A percentile compares a stretch with the other conserved stretches of the same genome.
Conservation (phyloP, 1,140 invertebrate species). For the Dendrolimus kikuchii region DNA sequence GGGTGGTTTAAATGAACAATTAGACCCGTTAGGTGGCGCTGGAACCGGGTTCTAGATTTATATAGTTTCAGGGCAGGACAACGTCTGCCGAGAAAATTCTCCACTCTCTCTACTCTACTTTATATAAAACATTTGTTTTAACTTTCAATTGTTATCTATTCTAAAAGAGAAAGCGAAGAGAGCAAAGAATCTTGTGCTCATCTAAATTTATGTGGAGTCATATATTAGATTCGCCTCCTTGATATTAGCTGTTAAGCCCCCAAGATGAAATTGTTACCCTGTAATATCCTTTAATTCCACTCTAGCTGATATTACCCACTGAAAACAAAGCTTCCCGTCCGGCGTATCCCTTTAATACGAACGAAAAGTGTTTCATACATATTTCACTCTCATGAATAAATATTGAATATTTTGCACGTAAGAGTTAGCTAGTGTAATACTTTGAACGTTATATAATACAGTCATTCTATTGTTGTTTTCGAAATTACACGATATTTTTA, state of each 20-base stretch:
- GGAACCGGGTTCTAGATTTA: no score
- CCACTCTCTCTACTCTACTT: no score
- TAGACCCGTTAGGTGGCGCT: neutral
- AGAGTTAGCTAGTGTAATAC: neutral
- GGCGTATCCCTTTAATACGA: slow-evolving; percentile 13
- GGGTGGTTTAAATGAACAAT: neutral
- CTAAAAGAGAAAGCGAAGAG: no score
- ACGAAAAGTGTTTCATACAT: slow-evolving; percentile 25
- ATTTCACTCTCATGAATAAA: slow-evolving; percentile 32
- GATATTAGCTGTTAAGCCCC: no score
- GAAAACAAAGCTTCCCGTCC: slow-evolving; percentile 20
- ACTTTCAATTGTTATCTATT: no score
- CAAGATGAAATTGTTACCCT: neutral
- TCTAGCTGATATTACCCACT: neutral
- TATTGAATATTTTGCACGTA: slow-evolving; percentile 20
- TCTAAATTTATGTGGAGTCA: no score
- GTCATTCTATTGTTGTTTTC: neutral
- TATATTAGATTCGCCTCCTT: no score
- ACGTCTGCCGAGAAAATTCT: no score
- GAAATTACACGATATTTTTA: neutral
- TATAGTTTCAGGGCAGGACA: no score
- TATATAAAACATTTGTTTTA: no score
- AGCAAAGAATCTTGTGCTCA: no score
- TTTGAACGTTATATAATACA: neutral
- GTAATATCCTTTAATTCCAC: neutral